Conservation (phyloP, 2,888 invertebrate genomes). For the Steinernema hermaphroditum region DNA sequence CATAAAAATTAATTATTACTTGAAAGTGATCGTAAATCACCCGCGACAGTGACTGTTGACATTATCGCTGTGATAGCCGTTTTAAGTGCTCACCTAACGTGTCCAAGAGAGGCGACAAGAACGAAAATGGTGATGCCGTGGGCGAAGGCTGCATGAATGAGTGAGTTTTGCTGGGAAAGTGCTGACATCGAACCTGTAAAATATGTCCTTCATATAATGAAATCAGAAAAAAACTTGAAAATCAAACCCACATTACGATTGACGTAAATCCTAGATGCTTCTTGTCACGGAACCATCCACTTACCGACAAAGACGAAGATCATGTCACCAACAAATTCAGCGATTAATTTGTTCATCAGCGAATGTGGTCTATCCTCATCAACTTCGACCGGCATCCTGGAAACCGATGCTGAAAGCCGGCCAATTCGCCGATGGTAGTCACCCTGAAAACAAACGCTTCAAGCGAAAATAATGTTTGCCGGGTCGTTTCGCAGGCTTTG, state of each 20-base stretch:
- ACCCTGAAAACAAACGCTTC: background rate
- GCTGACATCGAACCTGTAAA: slow-evolving; percentile 46
- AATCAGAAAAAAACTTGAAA: too few relatives aligned
- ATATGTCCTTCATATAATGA: background rate
- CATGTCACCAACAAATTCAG: slow-evolving; percentile 60
- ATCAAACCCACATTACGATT: too few relatives aligned
- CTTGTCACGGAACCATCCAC: too few relatives aligned
- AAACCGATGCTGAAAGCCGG: background rate
- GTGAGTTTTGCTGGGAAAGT: slow-evolving; percentile 34
- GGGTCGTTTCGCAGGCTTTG: background rate
- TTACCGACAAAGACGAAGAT: slow-evolving; percentile 61
- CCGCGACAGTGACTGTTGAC: background rate
- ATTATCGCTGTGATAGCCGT: background rate
- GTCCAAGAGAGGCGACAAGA: slow-evolving; percentile 54
- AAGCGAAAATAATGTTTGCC: background rate
- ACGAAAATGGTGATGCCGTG: slow-evolving; percentile 61
- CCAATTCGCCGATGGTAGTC: slow-evolving; percentile 8
- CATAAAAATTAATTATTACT: background rate
- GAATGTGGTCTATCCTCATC: background rate
- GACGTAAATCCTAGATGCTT: too few relatives aligned
- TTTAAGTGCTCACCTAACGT: slow-evolving; percentile 42
- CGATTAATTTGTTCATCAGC: slow-evolving; percentile 39
- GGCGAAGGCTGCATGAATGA: slow-evolving; percentile 57
- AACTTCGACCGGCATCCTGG: background rate
- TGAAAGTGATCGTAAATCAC: background rate